phyloP scores from a whole-genome alignment of 2,888 invertebrate species.

The Drosophila subquinaria region DNA sequence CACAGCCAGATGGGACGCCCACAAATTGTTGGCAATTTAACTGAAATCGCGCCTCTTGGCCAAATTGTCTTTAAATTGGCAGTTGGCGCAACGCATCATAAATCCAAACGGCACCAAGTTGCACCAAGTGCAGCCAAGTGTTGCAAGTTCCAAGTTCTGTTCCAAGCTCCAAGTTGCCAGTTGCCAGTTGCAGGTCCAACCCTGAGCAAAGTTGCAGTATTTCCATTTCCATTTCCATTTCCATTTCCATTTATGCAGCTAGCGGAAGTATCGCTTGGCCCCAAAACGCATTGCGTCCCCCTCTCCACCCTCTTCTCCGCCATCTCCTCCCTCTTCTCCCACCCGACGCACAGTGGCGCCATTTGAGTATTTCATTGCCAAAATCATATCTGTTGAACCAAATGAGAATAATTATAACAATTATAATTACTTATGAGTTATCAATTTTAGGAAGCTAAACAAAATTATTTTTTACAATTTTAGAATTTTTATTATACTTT shows the following conservation, averaged over 20 bases:
- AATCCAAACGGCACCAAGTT: slow-evolving; percentile 60
- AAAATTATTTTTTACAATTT: too few species aligned
- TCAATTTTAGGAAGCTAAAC: too few species aligned
- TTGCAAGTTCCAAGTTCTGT: background rate
- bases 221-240: slow-evolving; percentile 47
- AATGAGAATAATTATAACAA: too few species aligned
- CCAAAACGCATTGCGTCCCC: slow-evolving; percentile 11
- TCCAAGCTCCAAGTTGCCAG: background rate
- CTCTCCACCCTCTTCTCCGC: background rate
- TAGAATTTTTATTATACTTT: too few species aligned
- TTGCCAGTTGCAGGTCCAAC: background rate
- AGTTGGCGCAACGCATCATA: slow-evolving; percentile 75
- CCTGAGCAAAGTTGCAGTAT: background rate
- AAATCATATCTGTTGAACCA: too few species aligned
- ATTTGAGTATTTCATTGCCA: too few species aligned
- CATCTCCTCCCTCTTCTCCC: too few species aligned
- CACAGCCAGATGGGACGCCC: slow-evolving; percentile 31
- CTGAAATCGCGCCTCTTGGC: slow-evolving; percentile 82
- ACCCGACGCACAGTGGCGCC: too few species aligned
- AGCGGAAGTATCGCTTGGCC: slow-evolving; percentile 61
- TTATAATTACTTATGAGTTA: too few species aligned
- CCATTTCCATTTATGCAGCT: slow-evolving; percentile 48
- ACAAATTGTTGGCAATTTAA: slow-evolving; percentile 82
- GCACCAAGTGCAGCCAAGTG: slow-evolving; percentile 23
- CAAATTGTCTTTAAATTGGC: slow-evolving; percentile 84